Evolutionary conservation across 2,888 invertebrate genomes (phyloP), one percentile per base, ranked within the genome.

Genomic region (Ceramica pisi): DNA sequence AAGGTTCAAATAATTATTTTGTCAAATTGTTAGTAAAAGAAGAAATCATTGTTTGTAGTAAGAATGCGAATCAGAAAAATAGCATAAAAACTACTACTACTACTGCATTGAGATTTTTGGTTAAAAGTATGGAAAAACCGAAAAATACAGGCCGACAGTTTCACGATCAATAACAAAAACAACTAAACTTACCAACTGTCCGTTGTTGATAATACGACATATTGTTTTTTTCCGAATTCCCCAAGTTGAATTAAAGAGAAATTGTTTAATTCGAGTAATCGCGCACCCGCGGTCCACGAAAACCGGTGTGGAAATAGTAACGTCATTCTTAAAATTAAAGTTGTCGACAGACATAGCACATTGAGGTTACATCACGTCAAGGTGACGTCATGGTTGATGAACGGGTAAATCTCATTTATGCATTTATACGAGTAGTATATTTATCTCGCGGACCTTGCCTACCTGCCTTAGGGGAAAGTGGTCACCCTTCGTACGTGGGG

Each of bases 301-400:
- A 87, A 89, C 89, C 84, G 84, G 88, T 91, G 93, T 92, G 85
- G 92, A 91, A 92, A 89, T 86, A 89, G 82, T 83, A 84, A 92
- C 94, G 95, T 95, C 94, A 95, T 93, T 89, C 92, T 93, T 95
- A 95, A 95, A 95, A 94, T 94, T 94, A 93, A 86, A 91, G 87
- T 87, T 85, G 85, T 88, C 74, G 85, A 87, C 85, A 80, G 62
- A 71, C 66, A 31, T 38, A 63, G 63, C 72, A 85, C 14, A 31
- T 12, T 63, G 65, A 86, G 67, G 50, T 62, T 74, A 83, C 83
- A 53, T 66, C 35, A 74, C 59, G 57, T 9, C 26, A 8, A 23
- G 56, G 6, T 85, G 80, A 83, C 69, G 74, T 80, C 81, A 84
- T 79, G 9, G 10, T 26, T 76, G 67, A 68, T 71, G 31, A 44